Percentiles rank a stretch among this genome's conserved stretches.
Evolutionary conservation across 1,140 invertebrate genomes (phyloP).

Genomic region (Brachionus asplanchnoidis): DNA sequence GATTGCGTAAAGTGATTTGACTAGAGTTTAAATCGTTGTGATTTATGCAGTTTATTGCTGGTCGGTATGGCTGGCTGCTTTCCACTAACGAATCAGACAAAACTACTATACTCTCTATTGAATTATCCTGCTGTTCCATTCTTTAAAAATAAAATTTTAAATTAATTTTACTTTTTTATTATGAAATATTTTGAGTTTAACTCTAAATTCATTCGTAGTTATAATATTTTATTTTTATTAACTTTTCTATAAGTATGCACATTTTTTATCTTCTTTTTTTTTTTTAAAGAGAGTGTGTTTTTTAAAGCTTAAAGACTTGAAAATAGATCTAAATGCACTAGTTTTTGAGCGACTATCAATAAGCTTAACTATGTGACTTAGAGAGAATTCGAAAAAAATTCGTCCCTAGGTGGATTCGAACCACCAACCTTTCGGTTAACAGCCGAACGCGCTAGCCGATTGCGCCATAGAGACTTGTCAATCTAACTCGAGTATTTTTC

Average conservation of each 20-base stretch:
- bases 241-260: neutral
- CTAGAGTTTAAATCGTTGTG: neutral
- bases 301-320: neutral
- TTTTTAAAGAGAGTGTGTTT: neutral
- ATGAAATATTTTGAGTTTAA: neutral
- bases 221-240: neutral
- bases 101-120: slow-evolving; percentile 10
- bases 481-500: neutral
- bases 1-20: neutral
- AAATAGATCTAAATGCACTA: neutral
- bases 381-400: neutral
- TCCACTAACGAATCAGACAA: neutral
- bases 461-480: neutral
- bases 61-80: neutral
- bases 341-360: neutral
- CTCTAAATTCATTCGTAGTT: neutral
- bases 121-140: neutral
- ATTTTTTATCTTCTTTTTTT: neutral
- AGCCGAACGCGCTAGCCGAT: slow-evolving; percentile 27
- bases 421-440: slow-evolving; percentile 31
- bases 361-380: neutral
- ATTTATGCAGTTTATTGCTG: neutral
- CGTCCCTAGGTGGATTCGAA: slow-evolving; percentile 31
- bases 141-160: neutral
- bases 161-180: slow-evolving; percentile 9